Evolutionary conservation across 1,140 invertebrate species (phyloP).

Genomic region (Habropoda laboriosa): DNA sequence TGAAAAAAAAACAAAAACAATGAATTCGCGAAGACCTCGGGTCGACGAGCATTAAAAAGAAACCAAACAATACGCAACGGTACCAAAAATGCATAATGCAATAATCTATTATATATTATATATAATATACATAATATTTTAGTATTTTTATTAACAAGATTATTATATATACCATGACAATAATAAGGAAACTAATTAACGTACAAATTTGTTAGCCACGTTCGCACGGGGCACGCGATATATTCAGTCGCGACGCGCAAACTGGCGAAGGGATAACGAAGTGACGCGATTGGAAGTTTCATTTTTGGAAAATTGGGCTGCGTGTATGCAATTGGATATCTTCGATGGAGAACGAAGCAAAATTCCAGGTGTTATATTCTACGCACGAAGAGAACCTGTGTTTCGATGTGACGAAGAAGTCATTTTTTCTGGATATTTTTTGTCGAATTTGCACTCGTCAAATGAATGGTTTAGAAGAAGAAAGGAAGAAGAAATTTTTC

Average conservation of each 20-base stretch:
- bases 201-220: slow-evolving; percentile 82
- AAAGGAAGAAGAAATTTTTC: neutral
- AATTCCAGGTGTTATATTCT: neutral
- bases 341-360: too few relatives aligned
- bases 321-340: slow-evolving; percentile 15
- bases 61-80: slow-evolving; percentile 78
- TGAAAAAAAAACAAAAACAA: slow-evolving; percentile 37
- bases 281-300: neutral
- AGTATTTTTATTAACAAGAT: slow-evolving; percentile 82
- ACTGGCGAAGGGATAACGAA: slow-evolving; percentile 40
- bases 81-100: slow-evolving; percentile 83
- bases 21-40: slow-evolving; percentile 33
- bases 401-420: neutral
- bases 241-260: slow-evolving; percentile 47
- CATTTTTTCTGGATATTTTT: slow-evolving; percentile 26
- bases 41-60: slow-evolving; percentile 60
- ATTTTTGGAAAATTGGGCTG: neutral
- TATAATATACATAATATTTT: slow-evolving; percentile 82
- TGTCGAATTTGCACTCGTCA: neutral
- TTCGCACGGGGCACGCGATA: slow-evolving; percentile 71
- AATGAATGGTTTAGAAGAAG: neutral
- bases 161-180: slow-evolving; percentile 80
- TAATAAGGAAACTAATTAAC: slow-evolving; percentile 82
- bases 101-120: slow-evolving; percentile 81
- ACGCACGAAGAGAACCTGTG: neutral